Base-by-base conservation (phyloP, 2,113 vertebrate species). In the Trinectes maculatus region DNA sequence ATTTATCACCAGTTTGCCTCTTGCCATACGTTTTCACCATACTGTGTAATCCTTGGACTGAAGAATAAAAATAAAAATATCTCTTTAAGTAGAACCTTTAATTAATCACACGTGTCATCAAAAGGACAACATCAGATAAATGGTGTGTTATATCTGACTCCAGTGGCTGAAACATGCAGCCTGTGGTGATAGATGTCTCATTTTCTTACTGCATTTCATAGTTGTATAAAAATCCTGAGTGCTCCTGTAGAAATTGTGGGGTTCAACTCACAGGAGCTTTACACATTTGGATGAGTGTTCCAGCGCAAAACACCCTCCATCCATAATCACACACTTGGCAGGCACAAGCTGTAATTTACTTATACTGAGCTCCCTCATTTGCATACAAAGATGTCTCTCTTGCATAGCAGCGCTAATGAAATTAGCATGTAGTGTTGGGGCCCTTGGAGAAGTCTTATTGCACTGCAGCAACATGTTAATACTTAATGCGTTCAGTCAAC, bases 371-470 rank as follows among this genome's bases (percentile, higher is more conserved):
- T 16, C 16, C 82, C 63, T 77, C 76, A 84, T 91, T 89, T 89
- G 77, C 84, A 91, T 88, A 86, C 86, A 89, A 82, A 89, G 83
- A 85, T 69, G 82, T 86, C 86, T 89, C 79, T 57, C 74, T 79
- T 74, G 82, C 85, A 75, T 55, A 68, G 68, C 71, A n/a, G 75
- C 73, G 64, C 55, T 86, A 84, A 88, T 87, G 87, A 85, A 89
- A 89, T 91, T 87, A 88, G 82, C 72, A 86, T 86, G 80, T 77
- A 48, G 59, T 34, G 46, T 71, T 48, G 60, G 59, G 62, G 63
- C 70, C 81, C 64, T 77, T 19, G 59, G 73, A 83, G 77, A 46
- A 84, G 65, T 65, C 73, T 54, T 62, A 78, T 67, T 70, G 69
- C 58, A 33, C 69, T 3, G 46, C 69, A 25, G 73, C 66, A 62